A percentile compares a stretch with the other conserved stretches of the same genome.
phyloP scores from a whole-genome alignment of 2,113 vertebrate species.

The Sebastes schlegelii region DNA sequence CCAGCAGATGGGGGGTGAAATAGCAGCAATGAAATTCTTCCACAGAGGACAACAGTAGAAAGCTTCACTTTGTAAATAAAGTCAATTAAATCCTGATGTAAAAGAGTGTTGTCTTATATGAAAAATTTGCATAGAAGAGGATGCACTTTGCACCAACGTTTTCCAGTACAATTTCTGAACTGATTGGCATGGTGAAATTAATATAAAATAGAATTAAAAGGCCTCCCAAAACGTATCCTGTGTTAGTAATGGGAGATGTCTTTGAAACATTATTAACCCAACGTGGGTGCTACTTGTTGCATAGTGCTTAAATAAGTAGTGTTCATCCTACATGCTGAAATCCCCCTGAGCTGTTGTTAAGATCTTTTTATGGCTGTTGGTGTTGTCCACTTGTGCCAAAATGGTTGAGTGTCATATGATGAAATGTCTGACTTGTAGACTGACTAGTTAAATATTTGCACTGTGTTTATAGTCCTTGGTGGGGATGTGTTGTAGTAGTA shows the following conservation, averaged over 20 bases:
- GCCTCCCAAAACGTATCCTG: not conserved
- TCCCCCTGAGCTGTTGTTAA: not conserved
- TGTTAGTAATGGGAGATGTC: not conserved
- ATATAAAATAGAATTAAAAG: not conserved
- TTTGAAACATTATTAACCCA: not conserved
- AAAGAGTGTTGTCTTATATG: not conserved
- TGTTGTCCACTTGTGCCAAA: not conserved
- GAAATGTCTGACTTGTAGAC: not conserved
- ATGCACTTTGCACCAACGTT: not conserved
- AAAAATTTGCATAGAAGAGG: not conserved
- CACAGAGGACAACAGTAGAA: not conserved
- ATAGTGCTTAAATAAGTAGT: not conserved
- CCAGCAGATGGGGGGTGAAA: not conserved
- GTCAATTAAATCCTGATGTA: not conserved
- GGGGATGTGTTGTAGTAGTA: not conserved
- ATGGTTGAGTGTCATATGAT: not conserved
- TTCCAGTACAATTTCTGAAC: not conserved
- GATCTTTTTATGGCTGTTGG: not conserved
- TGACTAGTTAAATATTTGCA: not conserved
- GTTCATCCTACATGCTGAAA: not conserved
- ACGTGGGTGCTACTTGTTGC: not conserved
- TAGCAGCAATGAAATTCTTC: not conserved
- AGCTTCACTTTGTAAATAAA: not conserved
- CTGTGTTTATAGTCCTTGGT: not conserved
- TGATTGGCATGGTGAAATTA: not conserved